A percentile compares a stretch with the other conserved stretches of the same genome.
Evolutionary conservation across 2,113 vertebrate genomes (phyloP).

Genomic region (Indicator maculatus): DNA sequence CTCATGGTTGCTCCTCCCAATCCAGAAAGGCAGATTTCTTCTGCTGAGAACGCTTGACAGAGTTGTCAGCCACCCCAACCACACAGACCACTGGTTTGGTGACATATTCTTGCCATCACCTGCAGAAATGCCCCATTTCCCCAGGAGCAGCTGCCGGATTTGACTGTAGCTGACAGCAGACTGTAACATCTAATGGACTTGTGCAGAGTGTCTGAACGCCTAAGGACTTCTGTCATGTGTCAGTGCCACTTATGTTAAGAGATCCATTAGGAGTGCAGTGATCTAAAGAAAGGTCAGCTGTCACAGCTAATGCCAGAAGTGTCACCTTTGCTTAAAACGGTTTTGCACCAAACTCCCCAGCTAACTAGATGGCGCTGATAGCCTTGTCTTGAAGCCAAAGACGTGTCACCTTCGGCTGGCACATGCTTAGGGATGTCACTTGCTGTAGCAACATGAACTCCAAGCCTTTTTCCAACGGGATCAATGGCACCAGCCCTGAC

Average conservation of each 20-base stretch:
- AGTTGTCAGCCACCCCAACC: background rate
- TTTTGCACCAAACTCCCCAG: conserved; percentile 54
- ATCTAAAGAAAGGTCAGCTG: conserved; percentile 76
- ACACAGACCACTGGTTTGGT: background rate
- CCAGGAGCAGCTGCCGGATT: conserved; percentile 9
- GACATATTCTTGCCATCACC: conserved; percentile 70
- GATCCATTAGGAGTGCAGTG: conserved; percentile 62
- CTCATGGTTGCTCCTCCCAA: background rate
- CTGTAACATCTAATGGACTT: conserved; percentile 63
- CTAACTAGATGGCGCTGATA: conserved; percentile 43
- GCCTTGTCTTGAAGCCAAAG: conserved; percentile 2
- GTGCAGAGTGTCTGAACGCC: conserved; percentile 36
- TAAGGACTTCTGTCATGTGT: conserved; percentile 72
- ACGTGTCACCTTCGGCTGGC: background rate
- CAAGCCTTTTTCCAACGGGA: background rate
- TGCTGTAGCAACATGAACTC: background rate
- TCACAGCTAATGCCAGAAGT: conserved; percentile 56
- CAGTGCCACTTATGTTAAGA: conserved; percentile 64
- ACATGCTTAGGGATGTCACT: background rate
- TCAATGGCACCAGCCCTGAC: background rate
- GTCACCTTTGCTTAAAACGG: conserved; percentile 66
- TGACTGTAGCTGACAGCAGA: conserved; percentile 64
- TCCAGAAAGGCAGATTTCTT: background rate
- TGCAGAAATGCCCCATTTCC: conserved; percentile 48
- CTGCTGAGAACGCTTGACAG: background rate